Base-by-base conservation (phyloP, 2,888 invertebrate genomes). In the Sipha maydis region DNA sequence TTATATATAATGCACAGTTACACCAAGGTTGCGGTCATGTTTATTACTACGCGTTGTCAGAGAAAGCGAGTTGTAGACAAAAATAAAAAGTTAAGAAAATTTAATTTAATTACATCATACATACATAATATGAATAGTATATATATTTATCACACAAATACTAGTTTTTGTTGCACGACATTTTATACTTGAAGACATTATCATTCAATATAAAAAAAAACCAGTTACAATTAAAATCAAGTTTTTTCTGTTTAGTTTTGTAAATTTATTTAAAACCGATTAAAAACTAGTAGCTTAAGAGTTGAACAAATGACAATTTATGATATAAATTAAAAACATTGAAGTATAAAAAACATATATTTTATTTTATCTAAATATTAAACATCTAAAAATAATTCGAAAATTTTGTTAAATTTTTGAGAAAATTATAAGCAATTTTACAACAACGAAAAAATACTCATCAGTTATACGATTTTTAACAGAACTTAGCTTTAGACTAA, bases 21-120 rank as follows among this genome's bases (percentile, higher is more conserved):
- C 21, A 67, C 69, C 86, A 86, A 79, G 86, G 86, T 86, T 79
- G 86, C 69, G 86, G 86, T 86, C 86, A 86, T 86, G 56, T 86
- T 86, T 79, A 11, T 56, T 38, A 71, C 48, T 34, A 41, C 34
- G n/a, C 19, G 85, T 21, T 31, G 25, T 54, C 21, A 14, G 86
- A 73, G 79, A 86, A 79, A 86, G 86, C 56, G 71, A n/a, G 19
- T 78, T 31, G 21, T 84, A 67, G n/a, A 28, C 38, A 61, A 56
- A 41, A 41, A 67, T 77, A 41, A 76, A 69, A n/a, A 83, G 1
- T 84, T n/a, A 31, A 48, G 38, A 76, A 76, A 85, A 76, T 67
- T 38, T 67, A 76, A 61, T 76, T 85, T 34, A 78, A 85, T 85
- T 85, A 85, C 85, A 69, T 75, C 71, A 80, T 41, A 61, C 8